Evolutionary conservation across 2,888 invertebrate species (phyloP), one percentile per base, ranked within the genome.

Genomic region (Watsonalla binaria): DNA sequence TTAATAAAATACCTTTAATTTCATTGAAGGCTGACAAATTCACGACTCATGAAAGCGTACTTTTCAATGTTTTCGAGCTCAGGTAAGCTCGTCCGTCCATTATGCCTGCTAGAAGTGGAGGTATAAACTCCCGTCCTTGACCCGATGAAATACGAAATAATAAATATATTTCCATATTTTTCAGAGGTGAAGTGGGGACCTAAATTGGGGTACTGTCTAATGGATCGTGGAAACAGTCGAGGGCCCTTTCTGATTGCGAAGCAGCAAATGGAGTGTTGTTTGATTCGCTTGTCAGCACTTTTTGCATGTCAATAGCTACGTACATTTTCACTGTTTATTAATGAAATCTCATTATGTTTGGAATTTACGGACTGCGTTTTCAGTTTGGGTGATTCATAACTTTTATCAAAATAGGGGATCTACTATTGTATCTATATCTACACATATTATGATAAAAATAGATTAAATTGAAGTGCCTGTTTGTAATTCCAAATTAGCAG

Each of bases 131-230:
- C 57, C 66, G 64, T 64, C 57, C 68, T 74, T 73, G 71, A 73
- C 72, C 74, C 62, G 46, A 52, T 11, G 42, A 42, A 42, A 42
- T 42, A 11, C 49, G 52, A 72, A 72, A 74, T 71, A 67, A 76
- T 69, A 77, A 70, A 67, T 68, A 74, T 63, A 65, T 73, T 74
- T 67, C 61, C 68, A 70, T 74, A 63, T 70, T 70, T 74, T 69
- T 59, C 59, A 54, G 58, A 58, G 60, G 65, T 60, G 58, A 67
- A 68, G 67, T 72, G 66, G 65, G 60, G 63, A 57, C 63, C 66
- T 68, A 76, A 81, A 81, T 78, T 79, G 77, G 78, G 76, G 74
- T 68, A 66, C 73, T 72, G 76, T 73, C 73, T 80, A 81, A 81
- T 80, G 82, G 78, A 70, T 74, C 75, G 77, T 74, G 71, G 78